phyloP scores from a whole-genome alignment of 2,888 invertebrate species.

The Latrodectus hesperus region DNA sequence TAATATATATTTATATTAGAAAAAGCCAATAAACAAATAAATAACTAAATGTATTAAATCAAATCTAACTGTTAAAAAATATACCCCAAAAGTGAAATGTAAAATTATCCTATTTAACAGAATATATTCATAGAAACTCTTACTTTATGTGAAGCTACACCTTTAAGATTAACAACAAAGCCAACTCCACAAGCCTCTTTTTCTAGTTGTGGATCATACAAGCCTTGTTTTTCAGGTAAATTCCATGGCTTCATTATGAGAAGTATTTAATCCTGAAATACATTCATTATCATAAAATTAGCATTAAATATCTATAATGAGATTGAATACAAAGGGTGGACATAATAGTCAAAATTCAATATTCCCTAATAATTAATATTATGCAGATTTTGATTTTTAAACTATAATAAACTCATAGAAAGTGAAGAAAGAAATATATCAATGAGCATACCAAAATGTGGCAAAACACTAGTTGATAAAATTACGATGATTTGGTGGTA shows the following conservation, averaged over 20 bases:
- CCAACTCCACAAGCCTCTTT: conserved; percentile 99
- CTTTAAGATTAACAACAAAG: conserved; percentile 98
- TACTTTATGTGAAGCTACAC: conserved; percentile 89
- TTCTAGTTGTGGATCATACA: conserved; percentile 96
- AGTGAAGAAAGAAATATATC: not conserved
- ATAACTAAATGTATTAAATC: too few species aligned
- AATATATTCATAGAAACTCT: conserved; percentile 17
- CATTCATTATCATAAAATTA: too few species aligned
- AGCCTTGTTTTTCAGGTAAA: conserved; percentile 73
- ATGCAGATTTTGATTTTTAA: not conserved
- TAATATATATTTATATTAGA: too few species aligned
- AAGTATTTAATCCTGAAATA: too few species aligned
- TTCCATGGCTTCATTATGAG: conserved; percentile 24
- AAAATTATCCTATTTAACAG: too few species aligned
- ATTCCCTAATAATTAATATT: not conserved
- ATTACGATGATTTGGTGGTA: too few species aligned
- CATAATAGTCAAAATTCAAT: not conserved
- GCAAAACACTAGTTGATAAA: not conserved
- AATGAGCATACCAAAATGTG: not conserved
- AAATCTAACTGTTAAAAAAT: too few species aligned
- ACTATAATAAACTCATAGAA: not conserved
- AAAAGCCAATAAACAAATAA: too few species aligned
- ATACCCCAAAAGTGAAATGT: too few species aligned
- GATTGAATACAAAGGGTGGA: not conserved
- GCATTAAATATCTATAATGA: not conserved